Evolutionary conservation across 2,888 invertebrate genomes (phyloP).

Genomic region (Leucoptera coffeella): DNA sequence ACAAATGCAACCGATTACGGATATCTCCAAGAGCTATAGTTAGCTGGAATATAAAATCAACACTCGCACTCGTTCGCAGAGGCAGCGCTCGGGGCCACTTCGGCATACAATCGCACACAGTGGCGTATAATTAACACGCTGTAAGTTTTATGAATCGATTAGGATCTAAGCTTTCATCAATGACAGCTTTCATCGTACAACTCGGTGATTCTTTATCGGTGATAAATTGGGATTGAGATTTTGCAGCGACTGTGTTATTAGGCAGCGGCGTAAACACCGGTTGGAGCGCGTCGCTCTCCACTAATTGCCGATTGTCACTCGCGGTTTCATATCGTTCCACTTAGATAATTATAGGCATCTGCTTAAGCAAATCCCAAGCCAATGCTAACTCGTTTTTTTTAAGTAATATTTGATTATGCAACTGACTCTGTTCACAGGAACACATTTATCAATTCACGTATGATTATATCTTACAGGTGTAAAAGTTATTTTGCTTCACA

Average conservation of each 20-base stretch:
- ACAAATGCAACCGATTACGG: too few species aligned
- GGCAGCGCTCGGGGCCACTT: slow-evolving; percentile 21
- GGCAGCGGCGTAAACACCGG: slow-evolving; percentile 24
- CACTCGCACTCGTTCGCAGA: too few species aligned
- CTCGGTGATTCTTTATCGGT: slow-evolving; percentile 34
- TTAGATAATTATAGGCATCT: slow-evolving; percentile 10
- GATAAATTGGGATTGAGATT: slow-evolving; percentile 50
- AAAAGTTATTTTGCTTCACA: too few species aligned
- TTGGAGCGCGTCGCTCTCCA: slow-evolving; percentile 21
- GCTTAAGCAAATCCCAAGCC: too few species aligned
- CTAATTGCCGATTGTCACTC: slow-evolving; percentile 34
- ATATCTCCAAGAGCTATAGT: too few species aligned
- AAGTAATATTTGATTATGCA: too few species aligned
- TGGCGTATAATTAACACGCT: slow-evolving; percentile 54
- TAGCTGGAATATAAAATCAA: too few species aligned
- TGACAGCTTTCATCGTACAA: slow-evolving; percentile 38
- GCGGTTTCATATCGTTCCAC: slow-evolving; percentile 18
- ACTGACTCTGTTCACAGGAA: too few species aligned
- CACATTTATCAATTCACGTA: too few species aligned
- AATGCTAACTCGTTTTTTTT: too few species aligned
- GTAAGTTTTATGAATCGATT: slow-evolving; percentile 52
- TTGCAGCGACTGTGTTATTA: slow-evolving; percentile 40
- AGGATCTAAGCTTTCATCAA: slow-evolving; percentile 53
- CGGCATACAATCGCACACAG: slow-evolving; percentile 36
- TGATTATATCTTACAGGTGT: too few species aligned